Base-by-base conservation (phyloP, 2,888 invertebrate species). In the Agonopterix subpropinquella region DNA sequence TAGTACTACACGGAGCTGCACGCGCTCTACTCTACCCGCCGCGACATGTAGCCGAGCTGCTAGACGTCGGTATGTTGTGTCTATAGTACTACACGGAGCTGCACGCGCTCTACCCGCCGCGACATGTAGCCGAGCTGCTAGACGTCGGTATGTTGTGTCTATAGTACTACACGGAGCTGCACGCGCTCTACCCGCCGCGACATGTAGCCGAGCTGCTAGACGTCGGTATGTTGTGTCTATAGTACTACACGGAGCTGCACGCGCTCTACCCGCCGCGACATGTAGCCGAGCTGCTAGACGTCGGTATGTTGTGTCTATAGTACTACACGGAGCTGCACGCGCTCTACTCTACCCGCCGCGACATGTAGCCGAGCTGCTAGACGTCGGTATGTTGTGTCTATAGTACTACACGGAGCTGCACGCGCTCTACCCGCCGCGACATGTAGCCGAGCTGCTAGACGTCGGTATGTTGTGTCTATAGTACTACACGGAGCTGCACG, bases 1-100 rank as follows among this genome's bases (percentile, higher is more conserved):
- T 28, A 28, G 28, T 7, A 28, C 28, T 28, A 5, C 28, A 3
- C 4, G 18, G 68, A 63, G 55, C 61, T 72, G 45, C 53, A 77
- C 47, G 76, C 75, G 4, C 48, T 52, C 37, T 82, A 83, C 71
- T 56, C n/a, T n/a, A n/a, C 62, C 61, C 35, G 53, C 53, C 47
- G 57, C 49, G 36, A 41, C n/a, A 4, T 7, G 28, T 28, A 5
- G 28, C 28, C 28, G 28, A 28, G 5, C 28, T 28, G 28, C 28
- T 28, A 7, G 28, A 28, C 28, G 1, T 28, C 28, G 28, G 28
- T 28, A 7, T 5, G 28, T 28, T 4, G 5, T 28, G 28, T 28
- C 28, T 28, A 7, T 28, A 28, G 28, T 7, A 28, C 28, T 28
- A 5, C 28, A 3, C 4, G 18, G 68, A 63, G 55, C 61, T 72